Evolutionary conservation across 1,140 invertebrate genomes (phyloP), one percentile per base, ranked within the genome.

Genomic region (Gonatopus flavifemur): DNA sequence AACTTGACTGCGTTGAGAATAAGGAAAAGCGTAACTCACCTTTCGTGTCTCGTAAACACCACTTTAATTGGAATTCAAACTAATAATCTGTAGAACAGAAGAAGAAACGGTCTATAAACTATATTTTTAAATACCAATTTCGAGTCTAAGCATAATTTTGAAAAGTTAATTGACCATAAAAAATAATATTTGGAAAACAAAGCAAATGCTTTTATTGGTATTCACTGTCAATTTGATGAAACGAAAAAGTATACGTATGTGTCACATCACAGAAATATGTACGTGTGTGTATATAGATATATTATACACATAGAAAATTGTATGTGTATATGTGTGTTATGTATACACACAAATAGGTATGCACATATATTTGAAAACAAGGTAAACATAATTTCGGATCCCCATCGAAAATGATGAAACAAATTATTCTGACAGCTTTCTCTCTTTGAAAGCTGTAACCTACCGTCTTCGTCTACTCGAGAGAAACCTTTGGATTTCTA

Each of bases 21-120:
- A 56, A 20, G 30, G 39, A 30, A 31, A 16, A 16, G 21, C 3
- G 7, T 1, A 28, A 30, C 37, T 54, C 28, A 50, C 59, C 50
- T 62, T 62, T 39, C 37, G 36, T 31, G 28, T 50, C 48, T 35
- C 36, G 33, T 56, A 60, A 54, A n/a, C 49, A 62, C 50, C 49
- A 18, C 51, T 32, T 31, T 20, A 42, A 47, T 39, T 33, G 15
- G 25, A 53, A 42, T 57, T 67, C 52, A 67, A 45, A 55, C 48
- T 19, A 49, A 58, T 52, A 57, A 47, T 63, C 64, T 67, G 55
- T 10, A 41, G 61, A 57, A 28, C 3, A 48, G 22, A 45, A 2
- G 5, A 32, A 32, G n/a, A n/a, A n/a, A n/a, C n/a, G n/a, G n/a
- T n/a, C n/a, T n/a, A n/a, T n/a, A n/a, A n/a, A n/a, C n/a, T n/a